These are phyloP conservation scores for Chydorus sphaericus DNA, from an alignment of 2,888 invertebrate species.

Conservation along the genomic window DNA sequence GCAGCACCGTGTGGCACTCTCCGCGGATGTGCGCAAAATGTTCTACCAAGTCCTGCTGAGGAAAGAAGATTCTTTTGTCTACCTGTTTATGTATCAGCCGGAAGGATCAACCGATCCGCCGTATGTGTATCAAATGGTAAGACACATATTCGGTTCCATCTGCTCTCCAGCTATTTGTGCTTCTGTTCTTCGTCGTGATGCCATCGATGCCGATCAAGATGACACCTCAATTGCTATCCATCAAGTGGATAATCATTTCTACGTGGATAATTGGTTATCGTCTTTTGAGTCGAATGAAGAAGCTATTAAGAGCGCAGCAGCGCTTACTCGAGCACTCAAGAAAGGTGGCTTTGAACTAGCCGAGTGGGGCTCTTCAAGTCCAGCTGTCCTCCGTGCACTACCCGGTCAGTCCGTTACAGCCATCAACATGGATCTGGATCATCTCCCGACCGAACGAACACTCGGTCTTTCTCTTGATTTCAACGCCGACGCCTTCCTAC, in stretches of 20 bases:
- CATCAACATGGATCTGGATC: background rate
- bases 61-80: conserved; percentile 5
- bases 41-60: conserved; percentile 17
- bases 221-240: conserved; percentile 16
- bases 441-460: background rate
- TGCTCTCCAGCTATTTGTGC: conserved; percentile 14
- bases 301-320: conserved; percentile 7
- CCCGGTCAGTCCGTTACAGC: background rate
- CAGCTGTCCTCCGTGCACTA: conserved; percentile 7
- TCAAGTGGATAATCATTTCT: conserved; percentile 15
- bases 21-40: background rate
- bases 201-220: conserved; percentile 5
- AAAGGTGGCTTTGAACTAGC: conserved; percentile 16
- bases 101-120: too few species aligned
- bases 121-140: conserved; percentile 14
- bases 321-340: conserved; percentile 4
- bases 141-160: conserved; percentile 16
- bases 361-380: conserved; percentile 12
- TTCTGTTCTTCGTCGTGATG: conserved; percentile 16
- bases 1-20: background rate
- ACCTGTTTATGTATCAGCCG: too few species aligned
- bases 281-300: conserved; percentile 10
- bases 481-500: background rate
- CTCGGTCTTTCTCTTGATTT: background rate
- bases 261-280: conserved; percentile 18